Evolutionary conservation across 2,797 vertebrate species (phyloP), one percentile per base, ranked within the genome.

Genomic region (Periophthalmus magnuspinnatus): DNA sequence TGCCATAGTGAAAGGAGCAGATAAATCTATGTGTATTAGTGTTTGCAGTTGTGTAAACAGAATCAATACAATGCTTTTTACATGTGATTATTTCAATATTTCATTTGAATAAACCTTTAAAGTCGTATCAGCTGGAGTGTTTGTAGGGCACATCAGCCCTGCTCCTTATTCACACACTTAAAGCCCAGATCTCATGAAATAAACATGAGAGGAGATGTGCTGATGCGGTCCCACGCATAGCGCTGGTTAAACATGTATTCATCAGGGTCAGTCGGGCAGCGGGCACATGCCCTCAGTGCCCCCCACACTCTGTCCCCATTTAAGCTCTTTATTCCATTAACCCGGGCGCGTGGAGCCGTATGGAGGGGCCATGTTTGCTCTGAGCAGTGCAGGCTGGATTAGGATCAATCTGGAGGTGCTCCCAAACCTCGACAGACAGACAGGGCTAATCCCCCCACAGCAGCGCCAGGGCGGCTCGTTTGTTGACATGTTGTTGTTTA

Each of bases 301-400:
- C 28, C 41, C 56, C 21, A 10, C 45, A n/a, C 1, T 34, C 36
- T 65, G 70, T n/a, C 36, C 52, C 24, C 60, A 24, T 52, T 34
- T 88, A 86, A 89, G 86, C 86, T 77, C 68, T 69, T 76, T 88
- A 90, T 89, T 78, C 72, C 83, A 84, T 88, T 87, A 85, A 78
- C 67, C 17, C 45, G 66, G 68, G 79, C 69, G 36, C 72, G 68
- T 50, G 73, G 60, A 50, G 76, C 68, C 55, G 71, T 59, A 58
- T 22, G 33, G 76, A 16, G 59, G 68, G 77, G 80, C 69, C 24
- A 41, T 69, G 78, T 84, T 76, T 64, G 28, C 79, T 81, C 75
- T 48, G 22, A 63, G 62, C 78, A 70, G 76, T 65, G 66, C 11
- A 50, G 79, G 72, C 67, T 5, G 61, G 90, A 89, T 90, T 90